Base-by-base conservation (phyloP, 2,888 invertebrate genomes). In the Gnatocerus cornutus region DNA sequence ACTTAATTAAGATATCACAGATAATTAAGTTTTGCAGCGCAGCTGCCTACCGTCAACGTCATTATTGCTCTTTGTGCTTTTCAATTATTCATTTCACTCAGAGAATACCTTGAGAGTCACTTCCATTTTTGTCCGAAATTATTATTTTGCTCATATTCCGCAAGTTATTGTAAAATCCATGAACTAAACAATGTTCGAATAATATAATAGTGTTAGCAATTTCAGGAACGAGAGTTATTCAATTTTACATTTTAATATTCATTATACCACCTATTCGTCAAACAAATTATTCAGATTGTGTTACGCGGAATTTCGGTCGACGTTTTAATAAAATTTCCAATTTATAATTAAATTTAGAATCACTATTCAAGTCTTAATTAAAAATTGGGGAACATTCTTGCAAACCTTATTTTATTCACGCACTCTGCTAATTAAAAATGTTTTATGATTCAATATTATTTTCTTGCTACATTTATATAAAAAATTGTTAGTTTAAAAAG, bases 1-100 rank as follows among this genome's bases (percentile, higher is more conserved):
- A 66, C 53, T 70, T 70, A 70, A 70, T 70, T 70, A 70, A 70
- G 70, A 70, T 66, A 70, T 70, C 70, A 66, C 62, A 66, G 66
- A 66, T 66, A 70, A 70, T 70, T 70, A 70, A 66, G 46, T 66
- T 70, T 58, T 37, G 41, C 21, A 52, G 62, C 43, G 53, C 70
- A 70, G 70, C 66, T 66, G 70, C 50, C 61, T 63, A 41, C 33
- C 53, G 43, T 50, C 48, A 41, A 39, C 52, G 27, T 45, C 53
- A 56, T 68, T 63, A 62, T 68, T 62, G 33, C 39, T 37, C 56
- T 29, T 37, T 27, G 21, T 46, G 62, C 48, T 59, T 50, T 41
- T 48, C 30, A 30, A 41, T 53, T 59, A 61, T 53, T 50, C 58
- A 67, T 67, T 59, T 67, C n/a, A 67, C 41, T 58, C 50, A 59